Percentiles rank a stretch among this genome's conserved stretches.
These are phyloP conservation scores for Xiphophorus hellerii DNA, from an alignment of 2,113 vertebrate species.

Conservation along the genomic window DNA sequence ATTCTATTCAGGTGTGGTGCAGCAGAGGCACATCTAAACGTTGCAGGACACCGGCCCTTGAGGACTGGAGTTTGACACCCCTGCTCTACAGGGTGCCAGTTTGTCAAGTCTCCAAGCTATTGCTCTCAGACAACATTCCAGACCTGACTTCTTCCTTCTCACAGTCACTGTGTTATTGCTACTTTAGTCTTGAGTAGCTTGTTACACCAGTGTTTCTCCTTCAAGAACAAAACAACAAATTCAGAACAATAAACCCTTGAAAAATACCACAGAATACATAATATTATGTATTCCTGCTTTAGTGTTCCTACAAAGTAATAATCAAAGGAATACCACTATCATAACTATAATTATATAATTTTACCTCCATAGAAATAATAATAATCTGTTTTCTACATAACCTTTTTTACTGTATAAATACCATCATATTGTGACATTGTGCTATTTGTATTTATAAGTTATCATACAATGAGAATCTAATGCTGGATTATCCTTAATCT, in stretches of 20 bases:
- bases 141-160: too few species aligned
- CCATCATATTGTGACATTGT: background rate
- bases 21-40: too few species aligned
- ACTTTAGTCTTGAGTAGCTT: background rate
- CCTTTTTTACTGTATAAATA: background rate
- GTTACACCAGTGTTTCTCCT: background rate
- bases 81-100: background rate
- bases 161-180: background rate
- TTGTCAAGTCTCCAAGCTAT: background rate
- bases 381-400: too few species aligned
- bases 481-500: background rate
- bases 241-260: background rate
- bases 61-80: too few species aligned
- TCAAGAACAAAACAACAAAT: background rate
- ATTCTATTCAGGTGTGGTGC: too few species aligned
- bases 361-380: too few species aligned
- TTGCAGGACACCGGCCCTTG: too few species aligned
- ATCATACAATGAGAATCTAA: constrained; percentile 3
- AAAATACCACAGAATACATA: background rate
- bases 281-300: background rate
- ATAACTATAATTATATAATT: background rate
- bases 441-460: background rate
- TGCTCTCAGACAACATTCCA: too few species aligned
- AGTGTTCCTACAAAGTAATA: too few species aligned
- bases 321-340: background rate